Evolutionary conservation across 2,888 invertebrate species (phyloP).

Genomic region (Ecliptopera silaceata): DNA sequence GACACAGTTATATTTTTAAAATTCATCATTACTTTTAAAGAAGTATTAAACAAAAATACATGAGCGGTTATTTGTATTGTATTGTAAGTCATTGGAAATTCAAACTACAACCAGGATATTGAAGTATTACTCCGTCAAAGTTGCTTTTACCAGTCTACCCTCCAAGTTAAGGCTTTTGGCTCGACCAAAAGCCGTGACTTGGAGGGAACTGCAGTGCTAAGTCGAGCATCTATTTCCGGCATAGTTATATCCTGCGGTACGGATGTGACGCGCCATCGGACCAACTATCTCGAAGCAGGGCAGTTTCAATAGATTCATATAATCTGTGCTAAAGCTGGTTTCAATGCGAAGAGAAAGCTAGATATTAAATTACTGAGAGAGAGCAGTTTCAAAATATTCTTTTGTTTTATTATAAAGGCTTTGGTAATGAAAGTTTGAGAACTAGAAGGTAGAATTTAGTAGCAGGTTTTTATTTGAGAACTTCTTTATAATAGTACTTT

Average conservation of each 20-base stretch:
- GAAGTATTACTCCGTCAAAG: slow-evolving; percentile 7
- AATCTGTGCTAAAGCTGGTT: slow-evolving; percentile 14
- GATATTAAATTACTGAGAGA: slow-evolving; percentile 45
- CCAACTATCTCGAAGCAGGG: slow-evolving; percentile 20
- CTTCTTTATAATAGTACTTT: background rate
- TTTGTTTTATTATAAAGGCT: slow-evolving; percentile 32
- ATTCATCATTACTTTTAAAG: background rate
- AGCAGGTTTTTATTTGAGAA: too few relatives aligned
- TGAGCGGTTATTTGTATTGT: background rate
- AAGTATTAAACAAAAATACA: background rate
- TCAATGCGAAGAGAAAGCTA: slow-evolving; percentile 46
- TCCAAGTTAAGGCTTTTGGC: slow-evolving; percentile 18
- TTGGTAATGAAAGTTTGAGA: slow-evolving; percentile 24
- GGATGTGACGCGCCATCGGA: slow-evolving; percentile 24
- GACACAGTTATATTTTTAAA: too few relatives aligned
- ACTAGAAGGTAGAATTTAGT: background rate
- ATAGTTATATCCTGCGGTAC: slow-evolving; percentile 31
- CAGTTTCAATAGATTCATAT: slow-evolving; percentile 17
- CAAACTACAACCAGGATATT: slow-evolving; percentile 2
- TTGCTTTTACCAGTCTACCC: slow-evolving; percentile 16
- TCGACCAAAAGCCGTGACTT: too few relatives aligned
- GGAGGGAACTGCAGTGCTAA: slow-evolving; percentile 25
- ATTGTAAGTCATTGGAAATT: background rate
- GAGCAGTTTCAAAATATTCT: slow-evolving; percentile 30
- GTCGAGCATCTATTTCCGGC: slow-evolving; percentile 26